Conservation (phyloP, 2,797 vertebrate genomes). For the Mus minutoides region DNA sequence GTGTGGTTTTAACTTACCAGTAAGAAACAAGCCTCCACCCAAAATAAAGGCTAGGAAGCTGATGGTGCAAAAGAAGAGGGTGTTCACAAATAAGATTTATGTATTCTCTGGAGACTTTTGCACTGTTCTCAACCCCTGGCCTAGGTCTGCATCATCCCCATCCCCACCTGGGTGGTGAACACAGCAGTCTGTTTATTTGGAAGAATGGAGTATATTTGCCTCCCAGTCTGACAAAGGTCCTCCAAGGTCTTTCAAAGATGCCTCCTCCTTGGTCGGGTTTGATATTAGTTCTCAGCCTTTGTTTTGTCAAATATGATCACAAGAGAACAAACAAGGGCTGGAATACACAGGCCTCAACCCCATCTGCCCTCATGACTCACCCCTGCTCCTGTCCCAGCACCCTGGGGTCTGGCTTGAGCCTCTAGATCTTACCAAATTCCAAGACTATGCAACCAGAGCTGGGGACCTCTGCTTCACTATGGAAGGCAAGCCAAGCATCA, state of each 20-base stretch:
- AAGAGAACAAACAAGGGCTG: not conserved
- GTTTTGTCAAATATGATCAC: not conserved
- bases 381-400: not conserved
- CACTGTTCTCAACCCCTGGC: not conserved
- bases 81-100: conserved; percentile 15
- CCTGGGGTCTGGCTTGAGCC: not conserved
- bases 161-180: not conserved
- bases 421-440: not conserved
- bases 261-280: conserved; percentile 41
- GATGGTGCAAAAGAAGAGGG: not conserved
- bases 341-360: not conserved
- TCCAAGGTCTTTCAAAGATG: not conserved
- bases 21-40: conserved; percentile 21
- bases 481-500: not conserved
- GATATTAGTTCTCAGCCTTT: conserved; percentile 60
- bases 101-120: not conserved
- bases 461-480: not conserved
- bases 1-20: conserved; percentile 12
- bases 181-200: conserved; percentile 46
- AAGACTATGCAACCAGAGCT: not conserved
- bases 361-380: not conserved
- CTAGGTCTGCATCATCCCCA: no score
- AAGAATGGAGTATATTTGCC: conserved; percentile 57
- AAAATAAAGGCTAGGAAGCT: not conserved
- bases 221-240: not conserved